Conservation (phyloP, 1,140 invertebrate genomes). For the Drosophila sulfurigaster region DNA sequence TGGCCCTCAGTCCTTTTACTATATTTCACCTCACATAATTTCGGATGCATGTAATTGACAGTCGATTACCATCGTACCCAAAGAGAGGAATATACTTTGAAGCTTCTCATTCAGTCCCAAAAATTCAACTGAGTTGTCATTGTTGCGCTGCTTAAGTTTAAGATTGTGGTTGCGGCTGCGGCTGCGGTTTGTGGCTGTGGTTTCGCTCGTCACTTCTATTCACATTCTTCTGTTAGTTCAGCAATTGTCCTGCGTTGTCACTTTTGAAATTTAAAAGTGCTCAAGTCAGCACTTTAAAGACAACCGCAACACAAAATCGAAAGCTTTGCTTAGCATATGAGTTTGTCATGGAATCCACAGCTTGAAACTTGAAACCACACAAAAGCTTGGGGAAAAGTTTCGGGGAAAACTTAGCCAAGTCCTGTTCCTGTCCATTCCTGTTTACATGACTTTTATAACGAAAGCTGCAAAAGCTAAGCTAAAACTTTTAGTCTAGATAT, state of each 20-base stretch:
- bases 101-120: neutral
- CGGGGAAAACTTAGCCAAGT: neutral
- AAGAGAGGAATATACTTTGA: slow-evolving; percentile 10
- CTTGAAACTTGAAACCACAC: neutral
- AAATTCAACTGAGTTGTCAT: neutral
- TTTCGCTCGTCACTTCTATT: neutral
- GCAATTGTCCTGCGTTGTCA: neutral
- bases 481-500: neutral
- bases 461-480: neutral
- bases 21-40: slow-evolving; percentile 21
- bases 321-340: neutral
- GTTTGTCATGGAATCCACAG: neutral
- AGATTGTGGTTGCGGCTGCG: slow-evolving; percentile 23
- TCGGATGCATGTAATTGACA: slow-evolving; percentile 41
- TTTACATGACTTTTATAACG: neutral
- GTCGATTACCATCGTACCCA: slow-evolving; percentile 5
- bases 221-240: neutral
- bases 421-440: neutral
- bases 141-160: neutral
- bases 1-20: neutral
- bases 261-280: slow-evolving; percentile 23
- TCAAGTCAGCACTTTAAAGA: slow-evolving; percentile 41
- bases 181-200: slow-evolving; percentile 25
- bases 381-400: neutral
- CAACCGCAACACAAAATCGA: neutral